A percentile compares a stretch with the other conserved stretches of the same genome.
These are phyloP conservation scores for Caenorhabditis sulstoni DNA, from an alignment of 2,888 invertebrate species.

Conservation along the genomic window DNA sequence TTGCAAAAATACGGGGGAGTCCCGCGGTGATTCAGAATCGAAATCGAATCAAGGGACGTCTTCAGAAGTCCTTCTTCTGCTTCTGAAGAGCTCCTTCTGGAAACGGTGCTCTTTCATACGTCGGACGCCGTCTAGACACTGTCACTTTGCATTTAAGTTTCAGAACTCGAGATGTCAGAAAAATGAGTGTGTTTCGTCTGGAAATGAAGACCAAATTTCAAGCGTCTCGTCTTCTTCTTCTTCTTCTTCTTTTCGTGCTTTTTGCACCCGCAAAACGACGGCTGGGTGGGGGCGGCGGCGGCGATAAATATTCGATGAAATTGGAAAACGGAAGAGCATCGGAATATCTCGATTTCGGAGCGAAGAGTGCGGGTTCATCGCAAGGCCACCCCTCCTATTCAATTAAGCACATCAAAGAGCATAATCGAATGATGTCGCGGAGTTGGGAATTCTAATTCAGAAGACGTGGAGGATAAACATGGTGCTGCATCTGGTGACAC, in stretches of 20 bases:
- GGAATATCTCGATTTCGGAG: background rate
- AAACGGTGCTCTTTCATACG: no score
- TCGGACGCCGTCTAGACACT: no score
- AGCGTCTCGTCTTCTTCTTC: no score
- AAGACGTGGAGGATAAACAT: background rate
- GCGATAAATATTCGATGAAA: slow-evolving; percentile 41
- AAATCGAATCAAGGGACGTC: no score
- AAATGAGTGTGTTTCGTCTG: background rate
- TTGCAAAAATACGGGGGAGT: no score
- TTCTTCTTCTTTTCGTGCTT: background rate
- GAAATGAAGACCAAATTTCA: background rate
- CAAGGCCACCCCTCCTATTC: background rate
- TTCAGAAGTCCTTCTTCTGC: no score
- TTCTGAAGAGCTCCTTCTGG: no score
- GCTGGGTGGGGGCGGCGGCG: slow-evolving; percentile 17
- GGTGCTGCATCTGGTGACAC: slow-evolving; percentile 5
- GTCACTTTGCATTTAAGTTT: no score
- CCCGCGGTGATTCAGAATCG: no score
- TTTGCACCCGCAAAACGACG: slow-evolving; percentile 13
- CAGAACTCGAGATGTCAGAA: no score
- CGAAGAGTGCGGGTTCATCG: no score
- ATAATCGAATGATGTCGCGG: background rate
- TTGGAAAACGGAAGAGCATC: slow-evolving; percentile 5
- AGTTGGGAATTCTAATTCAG: background rate
- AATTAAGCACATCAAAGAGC: slow-evolving; percentile 15